Conservation (phyloP, 2,113 vertebrate species). For the Trogon melanurus region DNA sequence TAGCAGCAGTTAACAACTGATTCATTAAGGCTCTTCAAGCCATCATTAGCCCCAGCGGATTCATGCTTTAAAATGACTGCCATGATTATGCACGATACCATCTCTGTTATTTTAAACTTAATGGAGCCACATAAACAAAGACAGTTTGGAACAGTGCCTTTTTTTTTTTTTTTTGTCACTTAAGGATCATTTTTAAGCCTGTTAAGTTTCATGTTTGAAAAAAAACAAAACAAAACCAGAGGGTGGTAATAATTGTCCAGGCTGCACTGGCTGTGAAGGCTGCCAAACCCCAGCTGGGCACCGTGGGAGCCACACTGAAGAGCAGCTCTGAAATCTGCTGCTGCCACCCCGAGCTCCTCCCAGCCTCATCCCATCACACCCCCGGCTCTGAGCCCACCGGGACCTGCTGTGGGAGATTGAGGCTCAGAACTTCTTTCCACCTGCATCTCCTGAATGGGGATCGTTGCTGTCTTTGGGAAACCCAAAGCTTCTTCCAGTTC, state of each 20-base stretch:
- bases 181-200: background rate
- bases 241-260: background rate
- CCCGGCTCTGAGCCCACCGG: rapidly evolving
- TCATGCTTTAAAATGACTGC: background rate
- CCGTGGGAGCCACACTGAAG: rapidly evolving
- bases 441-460: background rate
- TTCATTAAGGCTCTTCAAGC: slow-evolving; percentile 20
- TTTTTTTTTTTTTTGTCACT: background rate
- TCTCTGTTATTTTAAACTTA: slow-evolving; percentile 49
- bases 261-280: background rate
- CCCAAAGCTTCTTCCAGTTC: background rate
- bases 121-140: slow-evolving; percentile 38
- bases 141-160: background rate
- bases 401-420: rapidly evolving
- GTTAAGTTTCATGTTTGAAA: background rate
- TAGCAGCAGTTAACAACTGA: background rate
- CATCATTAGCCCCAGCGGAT: background rate
- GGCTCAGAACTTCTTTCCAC: background rate
- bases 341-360: background rate
- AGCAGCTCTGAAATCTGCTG: background rate
- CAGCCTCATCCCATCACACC: rapidly evolving
- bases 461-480: background rate
- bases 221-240: background rate
- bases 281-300: rapidly evolving
- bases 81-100: background rate